A percentile compares a stretch with the other conserved stretches of the same genome.
Evolutionary conservation across 2,113 vertebrate species (phyloP).

Genomic region (Oryzias javanicus): DNA sequence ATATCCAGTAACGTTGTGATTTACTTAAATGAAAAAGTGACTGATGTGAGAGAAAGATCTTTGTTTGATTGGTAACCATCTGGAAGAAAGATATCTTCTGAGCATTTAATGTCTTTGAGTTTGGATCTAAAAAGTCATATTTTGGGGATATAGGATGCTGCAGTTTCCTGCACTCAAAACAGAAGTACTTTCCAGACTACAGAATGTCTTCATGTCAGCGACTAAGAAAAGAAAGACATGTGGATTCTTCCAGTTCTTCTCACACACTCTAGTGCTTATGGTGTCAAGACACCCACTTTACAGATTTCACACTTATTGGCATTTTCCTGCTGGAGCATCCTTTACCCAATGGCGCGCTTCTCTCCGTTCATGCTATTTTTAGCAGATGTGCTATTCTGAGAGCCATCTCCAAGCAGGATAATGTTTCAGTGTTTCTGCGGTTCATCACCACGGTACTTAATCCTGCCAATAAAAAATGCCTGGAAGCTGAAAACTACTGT

Average conservation of each 20-base stretch:
- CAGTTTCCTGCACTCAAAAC: neutral
- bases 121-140: too few species aligned
- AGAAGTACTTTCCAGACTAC: slow-evolving; percentile 10
- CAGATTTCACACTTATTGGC: slow-evolving; percentile 32
- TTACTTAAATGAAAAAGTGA: too few species aligned
- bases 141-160: neutral
- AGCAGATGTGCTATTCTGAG: slow-evolving; percentile 37
- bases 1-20: too few species aligned
- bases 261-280: too few species aligned
- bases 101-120: too few species aligned
- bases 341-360: slow-evolving; percentile 19
- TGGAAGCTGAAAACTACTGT: slow-evolving; percentile 44
- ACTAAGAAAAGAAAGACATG: too few species aligned
- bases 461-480: slow-evolving; percentile 51
- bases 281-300: too few species aligned
- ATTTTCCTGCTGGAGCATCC: slow-evolving; percentile 6
- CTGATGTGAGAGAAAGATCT: too few species aligned
- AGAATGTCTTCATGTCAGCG: slow-evolving; percentile 1
- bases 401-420: slow-evolving; percentile 40
- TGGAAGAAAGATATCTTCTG: too few species aligned
- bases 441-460: slow-evolving; percentile 46
- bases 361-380: slow-evolving; percentile 45
- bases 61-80: too few species aligned
- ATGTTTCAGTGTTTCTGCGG: slow-evolving; percentile 20
- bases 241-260: too few species aligned